These are phyloP conservation scores for Meles meles DNA, from an alignment of 2,113 vertebrate species.

Conservation along the genomic window DNA sequence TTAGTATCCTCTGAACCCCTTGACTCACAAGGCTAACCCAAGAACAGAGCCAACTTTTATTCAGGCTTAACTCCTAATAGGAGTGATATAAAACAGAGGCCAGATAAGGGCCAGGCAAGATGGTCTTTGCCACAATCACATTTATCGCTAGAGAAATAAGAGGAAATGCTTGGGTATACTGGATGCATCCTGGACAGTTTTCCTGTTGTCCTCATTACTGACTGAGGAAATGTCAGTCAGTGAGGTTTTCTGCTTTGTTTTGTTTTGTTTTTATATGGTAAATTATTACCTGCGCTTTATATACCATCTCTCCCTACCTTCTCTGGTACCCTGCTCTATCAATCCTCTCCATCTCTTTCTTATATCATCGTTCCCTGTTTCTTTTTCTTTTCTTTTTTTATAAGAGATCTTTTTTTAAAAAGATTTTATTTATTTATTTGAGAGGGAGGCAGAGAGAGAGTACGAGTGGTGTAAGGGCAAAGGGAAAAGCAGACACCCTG, in stretches of 20 bases:
- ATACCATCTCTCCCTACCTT: not conserved
- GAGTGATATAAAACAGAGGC: not conserved
- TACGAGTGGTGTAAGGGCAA: not conserved
- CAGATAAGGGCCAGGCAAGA: too few relatives aligned
- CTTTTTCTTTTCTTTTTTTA: not conserved
- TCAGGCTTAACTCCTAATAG: not conserved
- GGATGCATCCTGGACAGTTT: not conserved
- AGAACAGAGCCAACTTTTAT: not conserved
- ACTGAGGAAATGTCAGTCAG: not conserved
- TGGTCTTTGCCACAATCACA: not conserved
- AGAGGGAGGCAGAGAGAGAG: not conserved
- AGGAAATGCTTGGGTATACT: not conserved
- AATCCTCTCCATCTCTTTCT: not conserved
- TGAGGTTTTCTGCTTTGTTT: not conserved
- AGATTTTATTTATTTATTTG: not conserved
- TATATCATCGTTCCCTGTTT: not conserved
- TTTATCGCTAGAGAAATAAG: not conserved
- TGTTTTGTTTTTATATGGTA: not conserved
- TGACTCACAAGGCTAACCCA: not conserved
- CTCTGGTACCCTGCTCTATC: not conserved
- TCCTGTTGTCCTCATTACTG: not conserved
- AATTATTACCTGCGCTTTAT: not conserved
- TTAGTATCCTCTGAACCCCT: not conserved
- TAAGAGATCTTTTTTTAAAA: not conserved
- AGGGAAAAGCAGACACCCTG: not conserved